Evolutionary conservation across 2,797 vertebrate species (phyloP).

Genomic region (Pangasius sanitwongsei): DNA sequence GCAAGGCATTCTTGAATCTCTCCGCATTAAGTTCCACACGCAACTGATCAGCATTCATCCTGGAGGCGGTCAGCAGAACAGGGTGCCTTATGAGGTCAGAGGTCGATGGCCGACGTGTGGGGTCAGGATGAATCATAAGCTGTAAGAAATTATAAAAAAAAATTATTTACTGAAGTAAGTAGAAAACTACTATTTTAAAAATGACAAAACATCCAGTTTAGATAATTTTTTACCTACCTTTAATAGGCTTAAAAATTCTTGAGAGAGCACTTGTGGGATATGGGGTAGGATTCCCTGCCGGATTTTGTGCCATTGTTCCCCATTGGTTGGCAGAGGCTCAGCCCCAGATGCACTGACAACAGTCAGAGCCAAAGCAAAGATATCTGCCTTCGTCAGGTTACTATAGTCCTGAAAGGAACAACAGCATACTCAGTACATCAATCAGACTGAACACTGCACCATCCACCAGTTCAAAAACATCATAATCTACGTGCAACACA

Average conservation of each 20-base stretch:
- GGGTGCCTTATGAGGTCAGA: slow-evolving; percentile 88
- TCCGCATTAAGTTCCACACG: slow-evolving; percentile 94
- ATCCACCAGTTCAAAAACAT: background rate
- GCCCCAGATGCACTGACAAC: slow-evolving; percentile 80
- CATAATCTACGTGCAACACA: too few species aligned
- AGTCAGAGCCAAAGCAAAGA: slow-evolving; percentile 79
- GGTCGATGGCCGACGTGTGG: slow-evolving; percentile 86
- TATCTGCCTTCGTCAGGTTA: slow-evolving; percentile 77
- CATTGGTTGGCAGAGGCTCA: slow-evolving; percentile 91
- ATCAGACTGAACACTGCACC: background rate
- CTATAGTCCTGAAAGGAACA: slow-evolving; percentile 70
- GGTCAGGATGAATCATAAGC: slow-evolving; percentile 95
- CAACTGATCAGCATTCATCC: slow-evolving; percentile 95
- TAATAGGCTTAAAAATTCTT: slow-evolving; percentile 85
- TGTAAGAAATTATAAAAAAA: slow-evolving; percentile 57
- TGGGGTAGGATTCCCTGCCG: slow-evolving; percentile 87
- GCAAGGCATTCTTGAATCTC: slow-evolving; percentile 95
- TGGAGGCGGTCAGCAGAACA: slow-evolving; percentile 87
- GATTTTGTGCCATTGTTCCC: slow-evolving; percentile 96
- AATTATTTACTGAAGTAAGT: background rate
- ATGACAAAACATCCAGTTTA: background rate
- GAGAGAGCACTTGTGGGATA: slow-evolving; percentile 91
- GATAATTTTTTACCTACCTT: slow-evolving; percentile 74
- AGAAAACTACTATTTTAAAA: background rate
- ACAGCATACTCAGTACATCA: background rate